These are phyloP conservation scores for Drosophila ercepeae DNA, from an alignment of 1,140 invertebrate species.

Conservation along the genomic window DNA sequence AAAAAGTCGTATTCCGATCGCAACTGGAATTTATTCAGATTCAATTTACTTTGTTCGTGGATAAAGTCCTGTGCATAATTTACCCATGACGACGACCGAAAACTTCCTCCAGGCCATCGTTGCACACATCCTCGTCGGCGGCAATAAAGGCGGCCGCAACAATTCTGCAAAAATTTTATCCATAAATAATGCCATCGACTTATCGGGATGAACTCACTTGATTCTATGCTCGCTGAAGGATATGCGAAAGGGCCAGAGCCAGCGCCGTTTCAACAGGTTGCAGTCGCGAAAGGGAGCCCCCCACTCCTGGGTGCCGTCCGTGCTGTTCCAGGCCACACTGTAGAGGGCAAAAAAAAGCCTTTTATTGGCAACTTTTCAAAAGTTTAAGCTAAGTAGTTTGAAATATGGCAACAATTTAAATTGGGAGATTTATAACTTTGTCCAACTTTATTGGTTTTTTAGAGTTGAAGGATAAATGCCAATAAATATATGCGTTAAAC, in stretches of 20 bases:
- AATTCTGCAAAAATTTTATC: constrained; percentile 59
- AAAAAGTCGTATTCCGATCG: constrained; percentile 83
- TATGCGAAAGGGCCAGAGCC: constrained; percentile 83
- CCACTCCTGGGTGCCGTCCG: constrained; percentile 80
- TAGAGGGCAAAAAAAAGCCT: constrained; percentile 20
- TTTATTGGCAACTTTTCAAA: constrained; percentile 43
- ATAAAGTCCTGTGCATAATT: not conserved
- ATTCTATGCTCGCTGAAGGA: constrained; percentile 76
- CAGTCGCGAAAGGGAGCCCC: constrained; percentile 82
- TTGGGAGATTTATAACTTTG: not conserved
- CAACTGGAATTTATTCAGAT: constrained; percentile 51
- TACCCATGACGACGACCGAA: constrained; percentile 82
- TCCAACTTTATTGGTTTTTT: not conserved
- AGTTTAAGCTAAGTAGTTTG: not conserved
- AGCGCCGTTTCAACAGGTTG: constrained; percentile 78
- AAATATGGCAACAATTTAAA: not conserved
- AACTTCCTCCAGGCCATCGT: constrained; percentile 83
- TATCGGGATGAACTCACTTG: constrained; percentile 58
- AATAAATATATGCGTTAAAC: constrained; percentile 7
- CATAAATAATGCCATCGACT: constrained; percentile 2
- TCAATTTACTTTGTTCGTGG: not conserved
- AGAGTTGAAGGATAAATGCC: too few relatives aligned
- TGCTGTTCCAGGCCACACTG: constrained; percentile 81
- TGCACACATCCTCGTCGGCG: constrained; percentile 82
- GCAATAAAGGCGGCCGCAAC: constrained; percentile 83